Percentiles rank a stretch among this genome's conserved stretches.
phyloP scores from a whole-genome alignment of 1,140 invertebrate genomes.

The Hesperophylax magnus region DNA sequence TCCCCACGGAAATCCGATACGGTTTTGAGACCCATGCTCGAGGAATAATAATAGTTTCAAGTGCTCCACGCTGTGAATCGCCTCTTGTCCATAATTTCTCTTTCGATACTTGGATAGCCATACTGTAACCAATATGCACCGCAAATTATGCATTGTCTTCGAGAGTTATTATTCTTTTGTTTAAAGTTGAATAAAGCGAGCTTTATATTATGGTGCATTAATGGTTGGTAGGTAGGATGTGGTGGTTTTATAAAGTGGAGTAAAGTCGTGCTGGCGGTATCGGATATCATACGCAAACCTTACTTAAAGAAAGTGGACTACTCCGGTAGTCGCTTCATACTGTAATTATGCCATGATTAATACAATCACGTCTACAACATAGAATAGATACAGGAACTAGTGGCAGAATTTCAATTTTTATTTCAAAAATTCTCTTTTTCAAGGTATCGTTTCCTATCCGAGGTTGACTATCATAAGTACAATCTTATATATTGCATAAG shows the following conservation, averaged over 20 bases:
- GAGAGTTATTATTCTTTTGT: background rate
- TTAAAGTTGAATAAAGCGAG: background rate
- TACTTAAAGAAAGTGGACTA: slow-evolving; percentile 6
- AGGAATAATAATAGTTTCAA: too few relatives aligned
- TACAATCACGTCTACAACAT: background rate
- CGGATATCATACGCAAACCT: slow-evolving; percentile 2
- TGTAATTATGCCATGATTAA: slow-evolving; percentile 1
- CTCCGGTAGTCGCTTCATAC: background rate
- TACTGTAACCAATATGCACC: background rate
- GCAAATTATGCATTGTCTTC: background rate
- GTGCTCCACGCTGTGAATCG: background rate
- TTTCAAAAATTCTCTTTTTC: too few relatives aligned
- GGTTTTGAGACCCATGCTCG: too few relatives aligned
- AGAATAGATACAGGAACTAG: too few relatives aligned
- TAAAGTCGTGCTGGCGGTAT: slow-evolving; percentile 20
- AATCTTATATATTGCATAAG: too few relatives aligned
- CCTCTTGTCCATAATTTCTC: background rate
- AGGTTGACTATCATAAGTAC: too few relatives aligned
- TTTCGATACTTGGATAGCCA: background rate
- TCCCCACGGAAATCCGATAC: too few relatives aligned
- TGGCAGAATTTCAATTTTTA: too few relatives aligned
- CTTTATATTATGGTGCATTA: background rate
- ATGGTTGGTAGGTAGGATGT: background rate
- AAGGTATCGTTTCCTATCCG: too few relatives aligned
- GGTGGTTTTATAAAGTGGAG: slow-evolving; percentile 5